Conservation (phyloP, 2,113 vertebrate species). For the Mastomys coucha region DNA sequence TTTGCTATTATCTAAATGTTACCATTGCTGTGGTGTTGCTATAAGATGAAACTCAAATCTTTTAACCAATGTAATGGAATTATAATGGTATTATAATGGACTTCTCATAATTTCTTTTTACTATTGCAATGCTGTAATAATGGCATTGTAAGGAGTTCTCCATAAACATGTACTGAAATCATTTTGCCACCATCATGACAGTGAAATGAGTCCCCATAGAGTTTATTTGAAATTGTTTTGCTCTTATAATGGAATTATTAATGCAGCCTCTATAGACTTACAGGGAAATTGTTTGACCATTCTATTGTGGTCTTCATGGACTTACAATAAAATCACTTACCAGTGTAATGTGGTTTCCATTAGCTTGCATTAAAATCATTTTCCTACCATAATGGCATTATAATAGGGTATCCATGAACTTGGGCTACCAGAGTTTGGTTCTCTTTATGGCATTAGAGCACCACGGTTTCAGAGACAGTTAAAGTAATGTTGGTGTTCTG, state of each 20-base stretch:
- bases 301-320: constrained; percentile 87
- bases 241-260: constrained; percentile 90
- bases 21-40: constrained; percentile 56
- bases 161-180: constrained; percentile 85
- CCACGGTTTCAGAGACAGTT: constrained; percentile 74
- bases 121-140: constrained; percentile 78
- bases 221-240: constrained; percentile 88
- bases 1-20: constrained; percentile 72
- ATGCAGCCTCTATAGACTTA: constrained; percentile 87
- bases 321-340: constrained; percentile 89
- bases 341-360: constrained; percentile 89
- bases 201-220: constrained; percentile 86
- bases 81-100: constrained; percentile 75
- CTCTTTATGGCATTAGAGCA: constrained; percentile 78
- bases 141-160: constrained; percentile 79
- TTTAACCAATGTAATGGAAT: constrained; percentile 81
- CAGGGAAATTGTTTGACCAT: constrained; percentile 90
- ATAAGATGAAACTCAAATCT: constrained; percentile 70
- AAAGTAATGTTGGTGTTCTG: constrained; percentile 75
- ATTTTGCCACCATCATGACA: constrained; percentile 84
- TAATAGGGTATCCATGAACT: constrained; percentile 86
- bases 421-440: constrained; percentile 83
- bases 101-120: constrained; percentile 79
- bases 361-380: constrained; percentile 88
- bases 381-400: constrained; percentile 85